Evolutionary conservation across 2,113 vertebrate species (phyloP).

Genomic region (Brachyhypopomus occidentalis): DNA sequence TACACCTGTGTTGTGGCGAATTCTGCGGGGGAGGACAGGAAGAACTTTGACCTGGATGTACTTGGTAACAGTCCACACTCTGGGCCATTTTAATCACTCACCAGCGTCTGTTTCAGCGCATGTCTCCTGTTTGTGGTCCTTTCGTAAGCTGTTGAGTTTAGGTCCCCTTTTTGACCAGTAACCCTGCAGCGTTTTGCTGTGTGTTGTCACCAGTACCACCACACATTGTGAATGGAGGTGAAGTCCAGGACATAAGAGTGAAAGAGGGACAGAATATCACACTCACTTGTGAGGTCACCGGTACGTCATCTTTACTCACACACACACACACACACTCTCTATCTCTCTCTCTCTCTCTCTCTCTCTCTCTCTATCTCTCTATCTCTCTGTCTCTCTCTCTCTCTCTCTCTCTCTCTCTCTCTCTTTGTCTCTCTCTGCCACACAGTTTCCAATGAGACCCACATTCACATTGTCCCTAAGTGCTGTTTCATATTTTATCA

Average conservation of each 20-base stretch:
- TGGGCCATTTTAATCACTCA: neutral
- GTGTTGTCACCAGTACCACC: conserved; percentile 80
- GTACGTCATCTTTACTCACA: conserved; percentile 69
- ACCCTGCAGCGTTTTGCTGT: neutral
- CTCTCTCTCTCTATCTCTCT: too few species aligned
- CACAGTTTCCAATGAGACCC: too few species aligned
- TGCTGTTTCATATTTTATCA: neutral
- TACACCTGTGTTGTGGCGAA: conserved; percentile 90
- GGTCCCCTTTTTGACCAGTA: neutral
- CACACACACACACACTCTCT: neutral
- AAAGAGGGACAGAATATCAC: conserved; percentile 85
- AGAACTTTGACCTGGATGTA: conserved; percentile 83
- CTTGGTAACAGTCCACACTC: conserved; percentile 75
- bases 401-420: too few species aligned
- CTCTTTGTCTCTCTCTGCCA: too few species aligned
- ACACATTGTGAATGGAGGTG: conserved; percentile 79
- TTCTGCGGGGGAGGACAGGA: conserved; percentile 85
- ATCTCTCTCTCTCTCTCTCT: too few species aligned
- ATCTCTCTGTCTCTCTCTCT: too few species aligned
- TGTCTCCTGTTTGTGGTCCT: neutral
- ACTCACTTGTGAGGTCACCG: conserved; percentile 86
- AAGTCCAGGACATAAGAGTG: conserved; percentile 84
- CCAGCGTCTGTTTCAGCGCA: too few species aligned
- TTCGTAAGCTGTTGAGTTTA: too few species aligned
- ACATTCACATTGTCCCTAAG: neutral